phyloP scores from a whole-genome alignment of 2,113 vertebrate species.

The Sinosuthora webbiana region DNA sequence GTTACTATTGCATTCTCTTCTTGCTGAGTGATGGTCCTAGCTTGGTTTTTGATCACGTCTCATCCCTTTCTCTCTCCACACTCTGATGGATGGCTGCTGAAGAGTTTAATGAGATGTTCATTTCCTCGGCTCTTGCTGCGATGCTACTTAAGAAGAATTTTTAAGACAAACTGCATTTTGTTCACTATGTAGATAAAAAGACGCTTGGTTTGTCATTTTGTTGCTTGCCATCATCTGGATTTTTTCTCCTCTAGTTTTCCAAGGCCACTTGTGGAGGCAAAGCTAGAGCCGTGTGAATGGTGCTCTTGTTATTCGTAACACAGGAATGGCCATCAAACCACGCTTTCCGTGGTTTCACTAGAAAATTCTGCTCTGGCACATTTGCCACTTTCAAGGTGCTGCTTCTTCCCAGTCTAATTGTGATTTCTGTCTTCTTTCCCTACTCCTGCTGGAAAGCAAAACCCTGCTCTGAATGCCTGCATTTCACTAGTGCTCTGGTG shows the following conservation, averaged over 20 bases:
- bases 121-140: not conserved
- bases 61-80: not conserved
- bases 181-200: not conserved
- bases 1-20: not conserved
- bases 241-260: not conserved
- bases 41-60: not conserved
- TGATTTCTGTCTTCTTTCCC: not conserved
- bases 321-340: not conserved
- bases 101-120: fast-evolving
- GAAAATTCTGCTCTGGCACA: not conserved
- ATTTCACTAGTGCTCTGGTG: not conserved
- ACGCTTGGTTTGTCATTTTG: not conserved
- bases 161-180: not conserved
- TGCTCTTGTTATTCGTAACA: not conserved
- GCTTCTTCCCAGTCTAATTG: not conserved
- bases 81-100: not conserved
- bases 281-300: not conserved
- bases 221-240: not conserved
- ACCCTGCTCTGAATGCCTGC: not conserved
- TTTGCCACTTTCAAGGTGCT: not conserved
- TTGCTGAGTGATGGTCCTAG: not conserved
- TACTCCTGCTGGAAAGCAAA: not conserved
- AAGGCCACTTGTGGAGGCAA: not conserved
- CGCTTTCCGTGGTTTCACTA: not conserved
- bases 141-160: not conserved